phyloP scores from a whole-genome alignment of 2,113 vertebrate genomes.

The Sylvietta virens region DNA sequence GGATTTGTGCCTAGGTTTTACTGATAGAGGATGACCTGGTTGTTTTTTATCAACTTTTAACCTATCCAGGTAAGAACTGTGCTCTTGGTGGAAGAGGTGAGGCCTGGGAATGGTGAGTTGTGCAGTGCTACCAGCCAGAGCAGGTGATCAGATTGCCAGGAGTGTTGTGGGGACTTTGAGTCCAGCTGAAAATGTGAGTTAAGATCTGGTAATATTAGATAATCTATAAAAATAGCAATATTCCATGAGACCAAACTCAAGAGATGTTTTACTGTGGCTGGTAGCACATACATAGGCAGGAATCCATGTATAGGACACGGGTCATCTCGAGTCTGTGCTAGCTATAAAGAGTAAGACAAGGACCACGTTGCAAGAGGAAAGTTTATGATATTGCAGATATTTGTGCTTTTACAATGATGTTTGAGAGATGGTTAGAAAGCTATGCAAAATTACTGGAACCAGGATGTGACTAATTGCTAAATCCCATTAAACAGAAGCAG shows the following conservation, averaged over 20 bases:
- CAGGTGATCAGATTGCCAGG: not conserved
- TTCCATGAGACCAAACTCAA: not conserved
- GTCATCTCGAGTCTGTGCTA: not conserved
- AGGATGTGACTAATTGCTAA: not conserved
- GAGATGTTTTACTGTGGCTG: not conserved
- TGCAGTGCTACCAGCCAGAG: not conserved
- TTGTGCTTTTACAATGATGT: not conserved
- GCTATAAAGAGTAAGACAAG: rapidly evolving
- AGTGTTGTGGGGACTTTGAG: not conserved
- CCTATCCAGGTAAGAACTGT: not conserved
- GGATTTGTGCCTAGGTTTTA: not conserved
- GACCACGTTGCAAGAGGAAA: not conserved
- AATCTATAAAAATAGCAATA: not conserved
- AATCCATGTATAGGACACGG: rapidly evolving
- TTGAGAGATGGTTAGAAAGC: not conserved
- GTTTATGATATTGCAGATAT: not conserved
- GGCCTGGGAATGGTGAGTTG: not conserved
- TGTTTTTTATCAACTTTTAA: not conserved
- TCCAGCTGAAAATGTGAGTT: not conserved
- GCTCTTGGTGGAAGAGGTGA: not conserved
- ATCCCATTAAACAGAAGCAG: not conserved
- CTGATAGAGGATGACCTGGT: not conserved
- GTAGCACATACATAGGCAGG: not conserved
- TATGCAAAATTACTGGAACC: not conserved
- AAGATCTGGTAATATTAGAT: not conserved